phyloP scores from a whole-genome alignment of 64 coral and sea anemone species.

The Montipora cactus region DNA sequence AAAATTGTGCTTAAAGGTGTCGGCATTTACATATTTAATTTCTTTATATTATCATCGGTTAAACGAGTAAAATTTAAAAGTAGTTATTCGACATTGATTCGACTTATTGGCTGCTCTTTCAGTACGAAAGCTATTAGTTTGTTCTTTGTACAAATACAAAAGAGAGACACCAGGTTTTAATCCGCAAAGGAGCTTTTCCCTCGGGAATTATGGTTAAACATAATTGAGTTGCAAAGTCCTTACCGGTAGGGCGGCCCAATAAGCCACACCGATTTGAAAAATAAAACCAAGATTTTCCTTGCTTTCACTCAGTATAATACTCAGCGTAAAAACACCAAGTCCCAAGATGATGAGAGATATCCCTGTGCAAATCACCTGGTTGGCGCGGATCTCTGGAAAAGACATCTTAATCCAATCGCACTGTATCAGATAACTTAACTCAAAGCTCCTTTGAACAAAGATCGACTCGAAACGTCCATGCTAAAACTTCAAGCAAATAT shows the following conservation, averaged over 20 bases:
- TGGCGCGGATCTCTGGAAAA: slow-evolving; percentile 42
- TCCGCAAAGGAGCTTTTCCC: too few relatives aligned
- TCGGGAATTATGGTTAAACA: too few relatives aligned
- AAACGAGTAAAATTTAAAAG: too few relatives aligned
- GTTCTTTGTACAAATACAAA: too few relatives aligned
- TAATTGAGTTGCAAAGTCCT: background rate
- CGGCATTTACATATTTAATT: too few relatives aligned
- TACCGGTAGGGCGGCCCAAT: slow-evolving; percentile 33
- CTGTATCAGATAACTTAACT: background rate
- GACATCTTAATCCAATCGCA: background rate
- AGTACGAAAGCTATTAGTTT: too few relatives aligned
- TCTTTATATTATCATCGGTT: too few relatives aligned
- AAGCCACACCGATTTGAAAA: slow-evolving; percentile 9
- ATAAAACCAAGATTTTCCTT: background rate
- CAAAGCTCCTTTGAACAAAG: background rate
- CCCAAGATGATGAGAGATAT: slow-evolving; percentile 27
- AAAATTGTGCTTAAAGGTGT: too few relatives aligned
- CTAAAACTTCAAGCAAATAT: background rate
- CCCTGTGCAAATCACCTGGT: slow-evolving; percentile 35
- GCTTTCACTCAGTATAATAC: background rate
- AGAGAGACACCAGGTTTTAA: too few relatives aligned
- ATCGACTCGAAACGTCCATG: too few relatives aligned
- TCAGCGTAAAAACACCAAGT: slow-evolving; percentile 14
- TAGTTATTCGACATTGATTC: too few relatives aligned
- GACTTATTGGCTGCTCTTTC: too few relatives aligned